phyloP scores from a whole-genome alignment of 2,888 invertebrate species.

The Erebia aethiops region DNA sequence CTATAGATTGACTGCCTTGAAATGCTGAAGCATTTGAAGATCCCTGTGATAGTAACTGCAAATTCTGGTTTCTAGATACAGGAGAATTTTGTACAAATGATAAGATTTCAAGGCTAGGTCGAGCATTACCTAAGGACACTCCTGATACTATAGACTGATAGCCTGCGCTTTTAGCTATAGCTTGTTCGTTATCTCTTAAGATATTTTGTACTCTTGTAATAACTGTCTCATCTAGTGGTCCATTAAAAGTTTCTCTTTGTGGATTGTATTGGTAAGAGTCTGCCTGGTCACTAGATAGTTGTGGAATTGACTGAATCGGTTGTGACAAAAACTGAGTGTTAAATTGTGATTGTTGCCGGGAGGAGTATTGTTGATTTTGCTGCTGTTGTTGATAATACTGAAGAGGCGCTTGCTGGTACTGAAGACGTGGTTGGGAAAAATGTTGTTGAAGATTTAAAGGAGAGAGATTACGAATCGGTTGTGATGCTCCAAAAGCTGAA shows the following conservation, averaged over 20 bases:
- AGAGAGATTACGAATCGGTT: conserved; percentile 11
- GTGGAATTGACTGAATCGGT: conserved; percentile 47
- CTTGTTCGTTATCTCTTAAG: conserved; percentile 70
- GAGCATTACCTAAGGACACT: conserved; percentile 67
- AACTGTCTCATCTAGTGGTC: conserved; percentile 65
- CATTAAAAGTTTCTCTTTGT: conserved; percentile 54
- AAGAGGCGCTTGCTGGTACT: not conserved
- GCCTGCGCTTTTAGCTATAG: conserved; percentile 66
- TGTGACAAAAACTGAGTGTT: conserved; percentile 50
- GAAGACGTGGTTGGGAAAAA: conserved; percentile 41
- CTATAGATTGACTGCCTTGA: conserved; percentile 14
- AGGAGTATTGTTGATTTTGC: conserved; percentile 42
- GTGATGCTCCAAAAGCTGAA: conserved; percentile 24
- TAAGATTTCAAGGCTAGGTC: conserved; percentile 71
- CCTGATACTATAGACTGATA: conserved; percentile 72
- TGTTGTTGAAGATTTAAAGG: conserved; percentile 7
- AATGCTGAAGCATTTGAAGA: conserved; percentile 29
- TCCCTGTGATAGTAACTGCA: conserved; percentile 24
- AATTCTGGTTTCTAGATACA: conserved; percentile 25
- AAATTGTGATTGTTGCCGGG: conserved; percentile 41
- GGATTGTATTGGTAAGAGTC: conserved; percentile 63
- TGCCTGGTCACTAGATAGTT: conserved; percentile 58
- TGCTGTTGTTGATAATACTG: conserved; percentile 12
- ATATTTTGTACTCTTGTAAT: conserved; percentile 67
- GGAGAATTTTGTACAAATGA: conserved; percentile 73